These are phyloP conservation scores for Scalopus aquaticus DNA, from an alignment of 2,113 vertebrate genomes.

Conservation along the genomic window DNA sequence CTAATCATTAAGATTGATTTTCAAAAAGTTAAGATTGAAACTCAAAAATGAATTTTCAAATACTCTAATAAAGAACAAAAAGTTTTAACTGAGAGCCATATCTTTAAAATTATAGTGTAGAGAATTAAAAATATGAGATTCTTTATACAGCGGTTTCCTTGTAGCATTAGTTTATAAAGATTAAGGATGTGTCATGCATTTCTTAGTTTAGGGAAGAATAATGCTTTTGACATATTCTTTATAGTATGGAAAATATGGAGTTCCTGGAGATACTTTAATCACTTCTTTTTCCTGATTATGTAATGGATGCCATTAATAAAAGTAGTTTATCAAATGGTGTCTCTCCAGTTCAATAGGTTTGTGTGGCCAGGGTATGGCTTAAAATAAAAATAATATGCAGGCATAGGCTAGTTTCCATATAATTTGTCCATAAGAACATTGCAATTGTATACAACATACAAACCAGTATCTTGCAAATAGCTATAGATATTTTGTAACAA, in stretches of 20 bases:
- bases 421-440: background rate
- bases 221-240: conserved; percentile 25
- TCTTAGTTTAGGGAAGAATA: conserved; percentile 47
- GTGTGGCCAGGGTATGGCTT: background rate
- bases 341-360: conserved; percentile 47
- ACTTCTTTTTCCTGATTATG: conserved; percentile 48
- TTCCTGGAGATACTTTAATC: conserved; percentile 59
- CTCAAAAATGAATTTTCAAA: conserved; percentile 52
- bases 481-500: background rate
- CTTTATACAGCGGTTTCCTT: conserved; percentile 34
- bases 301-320: conserved; percentile 55
- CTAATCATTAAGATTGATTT: conserved; percentile 64
- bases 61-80: conserved; percentile 31
- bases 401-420: background rate
- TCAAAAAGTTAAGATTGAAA: no score
- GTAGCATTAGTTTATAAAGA: conserved; percentile 55
- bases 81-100: background rate
- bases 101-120: conserved; percentile 5
- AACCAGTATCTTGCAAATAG: conserved; percentile 7
- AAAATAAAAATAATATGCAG: conserved; percentile 41
- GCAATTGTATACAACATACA: background rate
- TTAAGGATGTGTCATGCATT: conserved; percentile 22
- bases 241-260: conserved; percentile 49
- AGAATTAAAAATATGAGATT: background rate
- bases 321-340: conserved; percentile 19